Percentiles rank a stretch among this genome's conserved stretches.
phyloP scores from a whole-genome alignment of 1,140 invertebrate genomes.

The Euura lappo region DNA sequence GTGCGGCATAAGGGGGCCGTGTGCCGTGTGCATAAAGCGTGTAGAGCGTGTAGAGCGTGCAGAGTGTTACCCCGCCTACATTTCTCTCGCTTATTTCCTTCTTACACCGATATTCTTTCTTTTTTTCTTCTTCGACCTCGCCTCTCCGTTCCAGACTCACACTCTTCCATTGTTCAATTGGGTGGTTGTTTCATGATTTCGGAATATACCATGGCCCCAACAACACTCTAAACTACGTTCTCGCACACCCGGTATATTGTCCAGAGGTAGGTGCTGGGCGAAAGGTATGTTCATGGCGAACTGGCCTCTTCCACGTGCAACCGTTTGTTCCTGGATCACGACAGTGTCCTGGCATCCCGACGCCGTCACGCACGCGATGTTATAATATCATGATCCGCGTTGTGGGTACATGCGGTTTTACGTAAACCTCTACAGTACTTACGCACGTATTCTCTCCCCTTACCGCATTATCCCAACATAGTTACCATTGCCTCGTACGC shows the following conservation, averaged over 20 bases:
- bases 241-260: background rate
- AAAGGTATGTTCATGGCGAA: background rate
- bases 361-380: background rate
- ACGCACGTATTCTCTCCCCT: no score
- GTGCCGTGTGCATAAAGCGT: constrained; percentile 3
- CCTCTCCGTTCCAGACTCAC: background rate
- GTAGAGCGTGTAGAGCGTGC: background rate
- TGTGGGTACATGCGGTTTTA: background rate
- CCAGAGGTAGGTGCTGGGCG: background rate
- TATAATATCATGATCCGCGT: background rate
- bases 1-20: background rate
- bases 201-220: no score
- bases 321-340: background rate
- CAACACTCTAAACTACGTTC: background rate
- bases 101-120: background rate
- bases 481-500: no score
- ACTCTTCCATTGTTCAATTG: background rate
- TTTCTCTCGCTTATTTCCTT: background rate
- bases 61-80: background rate
- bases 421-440: background rate
- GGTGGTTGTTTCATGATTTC: background rate
- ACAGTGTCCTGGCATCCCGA: background rate
- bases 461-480: no score
- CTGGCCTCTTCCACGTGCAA: background rate
- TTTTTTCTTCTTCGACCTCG: background rate